Percentiles rank a stretch among this genome's conserved stretches.
Conservation (phyloP, 1,140 invertebrate species). For the Ceratina japonica region DNA sequence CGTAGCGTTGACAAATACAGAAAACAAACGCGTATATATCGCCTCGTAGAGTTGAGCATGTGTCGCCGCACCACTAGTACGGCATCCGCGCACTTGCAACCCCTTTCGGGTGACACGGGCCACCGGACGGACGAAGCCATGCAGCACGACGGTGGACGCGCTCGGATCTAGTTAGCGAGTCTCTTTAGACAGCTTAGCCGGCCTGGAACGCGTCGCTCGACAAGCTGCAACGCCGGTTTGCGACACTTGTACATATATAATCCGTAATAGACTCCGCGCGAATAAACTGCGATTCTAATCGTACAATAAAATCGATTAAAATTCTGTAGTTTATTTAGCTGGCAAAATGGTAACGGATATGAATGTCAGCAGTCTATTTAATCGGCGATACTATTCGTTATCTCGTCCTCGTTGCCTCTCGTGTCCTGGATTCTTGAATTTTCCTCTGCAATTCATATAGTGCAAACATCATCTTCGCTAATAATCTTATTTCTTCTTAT, state of each 20-base stretch:
- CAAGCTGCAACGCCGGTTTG: neutral
- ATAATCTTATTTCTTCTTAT: no score
- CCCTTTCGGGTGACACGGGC: slow-evolving; percentile 48
- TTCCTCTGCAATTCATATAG: no score
- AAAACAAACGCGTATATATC: slow-evolving; percentile 42
- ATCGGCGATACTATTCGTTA: no score
- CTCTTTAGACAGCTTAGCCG: slow-evolving; percentile 29
- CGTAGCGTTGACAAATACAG: slow-evolving; percentile 60
- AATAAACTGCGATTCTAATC: slow-evolving; percentile 23
- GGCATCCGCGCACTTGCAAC: slow-evolving; percentile 64
- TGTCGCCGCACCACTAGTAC: slow-evolving; percentile 62
- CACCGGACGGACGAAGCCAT: slow-evolving; percentile 62
- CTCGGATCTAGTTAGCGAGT: slow-evolving; percentile 55
- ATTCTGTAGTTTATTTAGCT: no score
- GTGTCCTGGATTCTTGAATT: no score
- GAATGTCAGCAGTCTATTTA: no score
- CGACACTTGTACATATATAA: slow-evolving; percentile 16
- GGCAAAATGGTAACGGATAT: no score
- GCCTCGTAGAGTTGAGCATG: no score
- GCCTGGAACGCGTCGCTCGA: slow-evolving; percentile 37
- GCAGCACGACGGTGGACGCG: slow-evolving; percentile 40
- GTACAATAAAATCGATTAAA: no score
- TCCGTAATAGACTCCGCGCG: neutral
- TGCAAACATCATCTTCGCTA: no score
- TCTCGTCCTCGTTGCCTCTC: no score